A percentile compares a stretch with the other conserved stretches of the same genome.
Conservation (phyloP, 2,888 invertebrate species). For the Ochropleura leucogaster region DNA sequence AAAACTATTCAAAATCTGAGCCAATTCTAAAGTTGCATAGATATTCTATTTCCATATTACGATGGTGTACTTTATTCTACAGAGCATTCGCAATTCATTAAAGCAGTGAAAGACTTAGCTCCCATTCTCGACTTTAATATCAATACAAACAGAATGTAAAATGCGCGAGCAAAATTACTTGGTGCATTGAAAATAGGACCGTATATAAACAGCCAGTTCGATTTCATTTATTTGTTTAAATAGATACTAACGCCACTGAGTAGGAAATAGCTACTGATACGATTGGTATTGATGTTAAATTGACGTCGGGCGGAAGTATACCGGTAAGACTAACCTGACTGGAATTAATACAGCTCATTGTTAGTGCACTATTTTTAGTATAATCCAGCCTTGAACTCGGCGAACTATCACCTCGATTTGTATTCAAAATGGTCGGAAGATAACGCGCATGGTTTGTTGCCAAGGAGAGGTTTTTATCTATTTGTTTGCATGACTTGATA, state of each 20-base stretch:
- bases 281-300: slow-evolving; percentile 28
- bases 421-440: slow-evolving; percentile 35
- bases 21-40: too few relatives aligned
- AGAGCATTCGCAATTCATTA: too few relatives aligned
- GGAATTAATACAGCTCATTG: slow-evolving; percentile 37
- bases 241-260: slow-evolving; percentile 22
- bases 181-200: too few relatives aligned
- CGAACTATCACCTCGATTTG: slow-evolving; percentile 38
- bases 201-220: too few relatives aligned
- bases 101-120: too few relatives aligned
- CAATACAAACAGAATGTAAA: too few relatives aligned
- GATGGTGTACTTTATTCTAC: too few relatives aligned
- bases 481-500: slow-evolving; percentile 1
- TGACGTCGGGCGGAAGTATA: slow-evolving; percentile 47
- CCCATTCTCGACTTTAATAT: too few relatives aligned
- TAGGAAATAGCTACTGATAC: slow-evolving; percentile 49
- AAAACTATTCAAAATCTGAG: too few relatives aligned
- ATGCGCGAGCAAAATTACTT: too few relatives aligned
- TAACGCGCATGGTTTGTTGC: slow-evolving; percentile 21
- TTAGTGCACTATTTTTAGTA: slow-evolving; percentile 44
- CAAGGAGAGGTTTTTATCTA: slow-evolving; percentile 21
- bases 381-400: slow-evolving; percentile 51
- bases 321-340: slow-evolving; percentile 47
- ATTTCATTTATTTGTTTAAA: not conserved
- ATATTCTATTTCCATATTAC: too few relatives aligned